Conservation (phyloP, 2,113 vertebrate genomes). For the Neotragus pygmaeus region DNA sequence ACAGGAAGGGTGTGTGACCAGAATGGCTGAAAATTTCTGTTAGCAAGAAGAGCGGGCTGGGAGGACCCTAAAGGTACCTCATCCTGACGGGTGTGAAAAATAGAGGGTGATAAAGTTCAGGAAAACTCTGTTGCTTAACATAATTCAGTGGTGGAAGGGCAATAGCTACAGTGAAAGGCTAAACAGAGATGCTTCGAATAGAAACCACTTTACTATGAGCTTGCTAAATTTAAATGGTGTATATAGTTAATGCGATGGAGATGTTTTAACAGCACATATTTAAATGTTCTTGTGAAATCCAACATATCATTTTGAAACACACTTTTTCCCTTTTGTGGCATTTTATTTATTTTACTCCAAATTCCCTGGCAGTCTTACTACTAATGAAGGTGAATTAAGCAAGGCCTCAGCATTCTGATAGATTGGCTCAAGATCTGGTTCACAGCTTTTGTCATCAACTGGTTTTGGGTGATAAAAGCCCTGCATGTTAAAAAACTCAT, state of each 20-base stretch:
- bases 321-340: background rate
- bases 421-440: background rate
- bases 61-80: background rate
- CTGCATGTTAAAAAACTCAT: background rate
- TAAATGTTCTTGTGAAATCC: slow-evolving; percentile 6
- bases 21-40: background rate
- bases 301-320: background rate
- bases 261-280: background rate
- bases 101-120: background rate
- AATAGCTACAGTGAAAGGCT: background rate
- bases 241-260: background rate
- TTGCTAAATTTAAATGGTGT: background rate
- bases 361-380: background rate
- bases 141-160: background rate
- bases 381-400: background rate
- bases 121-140: background rate
- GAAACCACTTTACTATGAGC: background rate
- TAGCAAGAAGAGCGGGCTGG: background rate
- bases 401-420: background rate
- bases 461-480: background rate
- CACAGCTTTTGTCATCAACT: background rate
- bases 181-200: background rate
- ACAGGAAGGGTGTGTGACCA: background rate
- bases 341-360: background rate
- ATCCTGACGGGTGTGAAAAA: background rate